Evolutionary conservation across 35 echinoderm and acorn worm species (phyloP).

Genomic region (Ophiothrix spiculata): DNA sequence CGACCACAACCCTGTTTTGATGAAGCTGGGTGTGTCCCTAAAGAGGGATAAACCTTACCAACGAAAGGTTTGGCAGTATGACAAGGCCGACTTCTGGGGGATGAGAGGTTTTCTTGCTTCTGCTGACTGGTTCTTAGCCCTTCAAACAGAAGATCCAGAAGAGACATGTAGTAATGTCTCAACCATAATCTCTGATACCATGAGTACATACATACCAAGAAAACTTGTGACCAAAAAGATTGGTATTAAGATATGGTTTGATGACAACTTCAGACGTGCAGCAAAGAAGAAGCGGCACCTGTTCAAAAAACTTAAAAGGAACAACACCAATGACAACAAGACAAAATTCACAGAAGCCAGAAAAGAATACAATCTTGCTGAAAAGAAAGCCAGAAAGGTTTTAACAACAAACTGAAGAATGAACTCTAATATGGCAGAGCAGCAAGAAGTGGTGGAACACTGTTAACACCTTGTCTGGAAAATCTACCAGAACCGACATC

Average conservation of each 20-base stretch:
- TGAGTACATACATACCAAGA: background rate
- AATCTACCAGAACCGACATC: too few relatives aligned
- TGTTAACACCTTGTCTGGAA: background rate
- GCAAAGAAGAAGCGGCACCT: background rate
- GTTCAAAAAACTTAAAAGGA: background rate
- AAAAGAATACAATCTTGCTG: background rate
- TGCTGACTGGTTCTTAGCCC: background rate
- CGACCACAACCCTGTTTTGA: constrained; percentile 48
- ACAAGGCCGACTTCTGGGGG: constrained; percentile 21
- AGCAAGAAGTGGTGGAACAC: background rate
- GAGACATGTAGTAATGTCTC: background rate
- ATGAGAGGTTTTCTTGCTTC: constrained; percentile 36
- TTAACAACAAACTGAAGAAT: background rate
- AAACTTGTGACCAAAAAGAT: background rate
- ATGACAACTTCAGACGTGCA: background rate
- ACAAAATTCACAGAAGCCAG: background rate
- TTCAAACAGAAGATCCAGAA: background rate
- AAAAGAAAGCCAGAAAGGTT: background rate
- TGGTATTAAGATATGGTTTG: background rate
- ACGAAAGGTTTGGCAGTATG: constrained; percentile 11
- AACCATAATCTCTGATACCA: background rate
- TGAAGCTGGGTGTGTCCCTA: constrained; percentile 3
- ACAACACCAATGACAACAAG: background rate
- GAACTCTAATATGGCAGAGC: background rate
- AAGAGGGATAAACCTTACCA: constrained; percentile 24